Evolutionary conservation across 2,113 vertebrate species (phyloP).

Genomic region (Myodes glareolus): DNA sequence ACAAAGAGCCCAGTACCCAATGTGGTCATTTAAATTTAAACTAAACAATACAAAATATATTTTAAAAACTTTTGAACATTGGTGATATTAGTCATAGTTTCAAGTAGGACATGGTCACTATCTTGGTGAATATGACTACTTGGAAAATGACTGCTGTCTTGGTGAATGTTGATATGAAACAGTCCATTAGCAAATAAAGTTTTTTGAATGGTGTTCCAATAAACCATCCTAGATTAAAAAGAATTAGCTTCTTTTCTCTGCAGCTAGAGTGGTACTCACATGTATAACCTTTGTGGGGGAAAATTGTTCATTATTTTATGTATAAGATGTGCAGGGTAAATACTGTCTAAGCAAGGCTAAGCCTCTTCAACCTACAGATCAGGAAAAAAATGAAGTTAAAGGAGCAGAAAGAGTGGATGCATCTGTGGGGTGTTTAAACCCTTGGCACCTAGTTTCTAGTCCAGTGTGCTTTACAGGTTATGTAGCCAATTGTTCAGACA

Average conservation of each 20-base stretch:
- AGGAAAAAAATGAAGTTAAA: neutral
- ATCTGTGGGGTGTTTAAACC: neutral
- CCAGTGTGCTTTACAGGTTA: neutral
- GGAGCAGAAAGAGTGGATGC: neutral
- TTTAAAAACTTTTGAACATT: neutral
- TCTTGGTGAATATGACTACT: neutral
- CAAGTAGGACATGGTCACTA: neutral
- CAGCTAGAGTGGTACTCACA: neutral
- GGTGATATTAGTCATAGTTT: neutral
- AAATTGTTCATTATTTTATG: neutral
- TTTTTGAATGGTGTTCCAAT: neutral
- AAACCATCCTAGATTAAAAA: neutral
- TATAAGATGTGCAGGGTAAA: neutral
- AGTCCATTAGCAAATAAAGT: neutral
- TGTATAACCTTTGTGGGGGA: neutral
- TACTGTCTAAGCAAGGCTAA: neutral
- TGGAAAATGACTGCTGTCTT: neutral
- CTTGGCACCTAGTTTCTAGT: neutral
- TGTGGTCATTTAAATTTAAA: neutral
- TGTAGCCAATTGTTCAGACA: slow-evolving; percentile 38
- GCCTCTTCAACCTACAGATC: neutral
- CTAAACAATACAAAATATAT: neutral
- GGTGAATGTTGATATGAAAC: neutral
- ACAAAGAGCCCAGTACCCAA: neutral
- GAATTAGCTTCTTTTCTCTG: neutral